Base-by-base conservation (phyloP, 2,888 invertebrate genomes). In the Bellardia bayeri region DNA sequence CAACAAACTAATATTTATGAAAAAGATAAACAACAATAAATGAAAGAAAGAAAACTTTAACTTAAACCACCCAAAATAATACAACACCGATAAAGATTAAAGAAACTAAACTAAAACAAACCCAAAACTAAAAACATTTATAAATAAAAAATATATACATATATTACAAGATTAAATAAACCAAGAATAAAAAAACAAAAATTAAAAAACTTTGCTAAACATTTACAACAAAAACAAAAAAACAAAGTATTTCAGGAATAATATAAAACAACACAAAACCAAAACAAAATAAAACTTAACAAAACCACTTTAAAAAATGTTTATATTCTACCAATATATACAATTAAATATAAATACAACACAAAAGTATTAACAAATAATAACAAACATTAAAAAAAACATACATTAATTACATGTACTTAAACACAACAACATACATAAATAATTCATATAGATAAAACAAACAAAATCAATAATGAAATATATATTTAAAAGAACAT, bases 191-290 rank as follows among this genome's bases (percentile, higher is more conserved):
- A 23, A 42, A 16, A 68, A 61, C 2, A 78, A 79, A 45, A 33
- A 23, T 1, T 58, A 69, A 64, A 64, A 71, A 82, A 87, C 79
- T 87, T 87, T 87, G 74, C 79, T 83, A 87, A 82, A 82, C 75
- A 85, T 86, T 83, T 83, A 85, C 82, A 87, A 87, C 71, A 78
- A 74, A 33, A 72, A 78, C 49, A 72, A 68, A 58, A 72, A 71
- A 66, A 80, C 42, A 68, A 80, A 72, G 63, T 75, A 79, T 69
- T 86, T 87, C 82, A 84, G 82, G 85, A 81, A 82, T 81, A 80
- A 84, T 72, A 63, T 51, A 85, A 66, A 85, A 85, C 16, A 74
- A 61, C 71, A 56, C 23, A n/a, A 75, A 58, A 74, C 45, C 61
- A 56, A 37, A 69, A 58, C 14, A 40, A 71, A 71, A 23, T 23